phyloP scores from a whole-genome alignment of 2,113 vertebrate species.

The Atlantisia rogersi region DNA sequence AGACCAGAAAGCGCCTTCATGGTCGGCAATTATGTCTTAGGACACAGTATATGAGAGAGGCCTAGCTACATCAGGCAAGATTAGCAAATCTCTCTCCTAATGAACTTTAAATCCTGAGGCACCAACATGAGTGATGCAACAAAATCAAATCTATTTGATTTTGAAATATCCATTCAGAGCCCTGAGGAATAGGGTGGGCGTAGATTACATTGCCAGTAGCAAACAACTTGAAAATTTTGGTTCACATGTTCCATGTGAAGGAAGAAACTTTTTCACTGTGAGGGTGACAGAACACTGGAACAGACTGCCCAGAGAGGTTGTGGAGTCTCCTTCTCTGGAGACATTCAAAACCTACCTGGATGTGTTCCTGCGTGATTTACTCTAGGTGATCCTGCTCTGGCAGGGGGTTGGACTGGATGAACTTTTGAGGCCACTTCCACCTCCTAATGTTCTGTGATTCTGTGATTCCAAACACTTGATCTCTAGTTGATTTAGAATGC shows the following conservation, averaged over 20 bases:
- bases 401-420: too few species aligned
- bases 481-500: not conserved
- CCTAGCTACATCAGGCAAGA: not conserved
- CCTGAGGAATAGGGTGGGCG: not conserved
- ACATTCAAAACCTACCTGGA: too few species aligned
- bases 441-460: too few species aligned
- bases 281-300: too few species aligned
- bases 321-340: too few species aligned
- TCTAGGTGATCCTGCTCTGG: too few species aligned
- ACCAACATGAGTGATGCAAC: not conserved
- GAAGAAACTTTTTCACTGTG: too few species aligned
- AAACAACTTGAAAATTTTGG: not conserved
- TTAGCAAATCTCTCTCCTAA: not conserved
- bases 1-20: not conserved
- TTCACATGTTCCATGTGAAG: not conserved
- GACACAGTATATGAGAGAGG: not conserved
- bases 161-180: not conserved
- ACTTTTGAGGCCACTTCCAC: too few species aligned
- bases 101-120: not conserved
- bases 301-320: too few species aligned
- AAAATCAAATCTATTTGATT: not conserved
- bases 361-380: too few species aligned
- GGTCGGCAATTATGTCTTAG: not conserved
- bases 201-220: not conserved
- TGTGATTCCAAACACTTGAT: not conserved